phyloP scores from a whole-genome alignment of 2,888 invertebrate species.

The Orthosia cruda region DNA sequence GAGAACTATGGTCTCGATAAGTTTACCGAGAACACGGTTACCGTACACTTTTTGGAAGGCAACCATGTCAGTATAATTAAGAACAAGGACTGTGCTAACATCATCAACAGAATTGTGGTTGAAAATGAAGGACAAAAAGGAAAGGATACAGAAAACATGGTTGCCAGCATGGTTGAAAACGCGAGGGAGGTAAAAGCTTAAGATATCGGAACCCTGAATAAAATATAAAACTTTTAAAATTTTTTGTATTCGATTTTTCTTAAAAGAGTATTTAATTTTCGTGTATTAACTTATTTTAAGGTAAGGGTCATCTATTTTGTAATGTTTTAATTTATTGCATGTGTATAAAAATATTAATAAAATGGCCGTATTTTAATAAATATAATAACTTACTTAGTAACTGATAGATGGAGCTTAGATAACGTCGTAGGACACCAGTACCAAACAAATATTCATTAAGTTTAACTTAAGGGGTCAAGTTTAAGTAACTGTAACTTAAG shows the following conservation, averaged over 20 bases:
- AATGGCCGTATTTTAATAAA: conserved; percentile 79
- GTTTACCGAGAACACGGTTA: conserved; percentile 91
- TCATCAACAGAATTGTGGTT: conserved; percentile 90
- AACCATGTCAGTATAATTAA: conserved; percentile 94
- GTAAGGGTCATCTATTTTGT: conserved; percentile 52
- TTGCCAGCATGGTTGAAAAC: conserved; percentile 85
- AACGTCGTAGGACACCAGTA: conserved; percentile 84
- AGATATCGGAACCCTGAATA: conserved; percentile 12
- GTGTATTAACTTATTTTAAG: conserved; percentile 56
- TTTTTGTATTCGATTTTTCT: conserved; percentile 41
- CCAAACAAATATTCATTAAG: conserved; percentile 87
- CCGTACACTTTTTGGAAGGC: conserved; percentile 93
- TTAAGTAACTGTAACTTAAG: conserved; percentile 33
- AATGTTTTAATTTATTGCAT: conserved; percentile 51
- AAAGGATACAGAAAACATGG: conserved; percentile 79
- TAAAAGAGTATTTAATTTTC: conserved; percentile 45
- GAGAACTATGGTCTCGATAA: conserved; percentile 93
- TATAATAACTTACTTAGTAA: conserved; percentile 68
- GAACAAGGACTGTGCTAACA: conserved; percentile 92
- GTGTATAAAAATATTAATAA: conserved; percentile 59
- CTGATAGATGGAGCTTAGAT: conserved; percentile 57
- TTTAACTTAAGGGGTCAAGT: conserved; percentile 49
- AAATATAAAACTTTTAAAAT: not conserved
- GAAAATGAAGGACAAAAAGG: conserved; percentile 74
- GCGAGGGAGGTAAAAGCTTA: conserved; percentile 78